A percentile compares a stretch with the other conserved stretches of the same genome.
Evolutionary conservation across 2,888 invertebrate genomes (phyloP).

Genomic region (Microplitis manilae): DNA sequence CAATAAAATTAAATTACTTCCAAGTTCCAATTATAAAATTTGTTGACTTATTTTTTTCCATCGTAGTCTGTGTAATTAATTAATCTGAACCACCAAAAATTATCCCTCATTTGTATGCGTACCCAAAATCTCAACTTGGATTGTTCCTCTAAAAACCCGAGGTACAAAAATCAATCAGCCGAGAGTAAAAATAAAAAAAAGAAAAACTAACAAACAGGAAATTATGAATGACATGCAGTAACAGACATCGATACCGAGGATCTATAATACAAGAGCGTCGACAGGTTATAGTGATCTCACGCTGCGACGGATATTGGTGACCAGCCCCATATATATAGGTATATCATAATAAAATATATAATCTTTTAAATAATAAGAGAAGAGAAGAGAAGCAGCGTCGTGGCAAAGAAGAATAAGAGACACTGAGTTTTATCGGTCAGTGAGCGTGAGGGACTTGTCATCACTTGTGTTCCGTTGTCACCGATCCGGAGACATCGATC

Average conservation of each 20-base stretch:
- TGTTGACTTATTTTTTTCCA: too few species aligned
- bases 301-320: not conserved
- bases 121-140: not conserved
- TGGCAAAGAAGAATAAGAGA: too few species aligned
- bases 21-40: too few species aligned
- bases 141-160: not conserved
- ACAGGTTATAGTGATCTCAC: conserved; percentile 32
- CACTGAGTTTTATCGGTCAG: conserved; percentile 15
- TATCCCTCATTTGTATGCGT: not conserved
- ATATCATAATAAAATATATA: not conserved
- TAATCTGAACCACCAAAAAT: not conserved
- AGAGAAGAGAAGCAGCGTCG: too few species aligned
- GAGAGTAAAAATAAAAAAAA: not conserved
- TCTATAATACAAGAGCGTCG: conserved; percentile 15
- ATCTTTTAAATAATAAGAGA: not conserved
- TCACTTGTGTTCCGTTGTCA: conserved; percentile 44
- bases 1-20: too few species aligned
- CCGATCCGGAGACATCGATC: conserved; percentile 65
- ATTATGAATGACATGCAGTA: conserved; percentile 23
- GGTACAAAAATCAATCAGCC: not conserved
- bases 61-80: too few species aligned
- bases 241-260: conserved; percentile 16
- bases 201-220: not conserved
- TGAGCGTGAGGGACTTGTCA: conserved; percentile 26
- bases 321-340: not conserved